Evolutionary conservation across 2,113 vertebrate species (phyloP).

Genomic region (Odobenus rosmarus): DNA sequence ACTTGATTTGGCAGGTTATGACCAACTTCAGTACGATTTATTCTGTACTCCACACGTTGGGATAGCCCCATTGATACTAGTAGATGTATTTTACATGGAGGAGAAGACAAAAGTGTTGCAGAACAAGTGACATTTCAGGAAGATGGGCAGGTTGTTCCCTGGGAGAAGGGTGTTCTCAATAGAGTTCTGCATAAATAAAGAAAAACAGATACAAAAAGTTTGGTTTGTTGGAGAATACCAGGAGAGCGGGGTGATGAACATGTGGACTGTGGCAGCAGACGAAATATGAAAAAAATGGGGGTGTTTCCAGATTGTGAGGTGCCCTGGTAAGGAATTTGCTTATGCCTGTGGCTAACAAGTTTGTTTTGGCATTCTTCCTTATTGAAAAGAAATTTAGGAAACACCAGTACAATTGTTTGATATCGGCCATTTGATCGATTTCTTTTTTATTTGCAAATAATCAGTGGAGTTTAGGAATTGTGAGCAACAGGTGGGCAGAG

Average conservation of each 20-base stretch:
- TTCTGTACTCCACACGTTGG: background rate
- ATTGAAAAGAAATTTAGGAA: background rate
- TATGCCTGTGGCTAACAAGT: background rate
- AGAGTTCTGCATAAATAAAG: background rate
- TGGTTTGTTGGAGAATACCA: background rate
- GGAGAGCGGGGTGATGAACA: background rate
- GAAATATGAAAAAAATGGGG: background rate
- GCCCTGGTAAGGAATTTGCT: background rate
- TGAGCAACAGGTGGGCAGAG: background rate
- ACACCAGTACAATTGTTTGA: background rate
- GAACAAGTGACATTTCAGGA: background rate
- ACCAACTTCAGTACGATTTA: background rate
- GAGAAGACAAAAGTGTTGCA: background rate
- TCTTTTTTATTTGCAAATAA: background rate
- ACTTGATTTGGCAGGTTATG: background rate
- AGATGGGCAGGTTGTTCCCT: background rate
- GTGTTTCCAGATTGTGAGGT: background rate
- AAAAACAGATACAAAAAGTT: background rate
- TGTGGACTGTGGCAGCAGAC: background rate
- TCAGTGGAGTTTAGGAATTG: rapidly evolving
- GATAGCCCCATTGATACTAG: background rate
- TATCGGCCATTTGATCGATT: background rate
- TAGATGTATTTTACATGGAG: background rate
- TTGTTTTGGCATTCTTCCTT: background rate
- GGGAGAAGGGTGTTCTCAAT: background rate